phyloP scores from a whole-genome alignment of 2,113 vertebrate genomes.

The Esox niger region DNA sequence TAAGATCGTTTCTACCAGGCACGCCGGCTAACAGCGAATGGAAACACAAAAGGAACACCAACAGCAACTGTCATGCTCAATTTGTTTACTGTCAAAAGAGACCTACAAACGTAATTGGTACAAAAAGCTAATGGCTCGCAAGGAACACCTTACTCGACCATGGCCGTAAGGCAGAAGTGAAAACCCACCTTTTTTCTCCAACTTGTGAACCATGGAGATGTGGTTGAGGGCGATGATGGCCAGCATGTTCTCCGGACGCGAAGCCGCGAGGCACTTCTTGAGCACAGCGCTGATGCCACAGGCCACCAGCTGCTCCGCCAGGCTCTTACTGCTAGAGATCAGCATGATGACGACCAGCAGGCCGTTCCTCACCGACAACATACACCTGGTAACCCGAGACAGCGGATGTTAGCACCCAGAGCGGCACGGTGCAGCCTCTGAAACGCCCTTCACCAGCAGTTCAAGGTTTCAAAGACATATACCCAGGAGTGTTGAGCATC shows the following conservation, averaged over 20 bases:
- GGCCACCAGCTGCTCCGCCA: conserved; percentile 85
- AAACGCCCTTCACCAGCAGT: neutral
- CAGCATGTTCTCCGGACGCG: conserved; percentile 70
- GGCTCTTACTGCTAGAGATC: conserved; percentile 81
- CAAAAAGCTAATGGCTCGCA: too few relatives aligned
- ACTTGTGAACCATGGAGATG: conserved; percentile 79
- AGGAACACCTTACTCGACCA: too few relatives aligned
- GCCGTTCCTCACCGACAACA: conserved; percentile 79
- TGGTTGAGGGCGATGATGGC: conserved; percentile 79
- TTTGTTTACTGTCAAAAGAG: neutral
- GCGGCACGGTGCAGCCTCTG: neutral
- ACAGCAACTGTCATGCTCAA: neutral
- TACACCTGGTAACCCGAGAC: conserved; percentile 69
- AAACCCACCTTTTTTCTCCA: conserved; percentile 67
- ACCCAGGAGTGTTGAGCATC: conserved; percentile 83
- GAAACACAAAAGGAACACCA: too few relatives aligned
- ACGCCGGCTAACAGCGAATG: too few relatives aligned
- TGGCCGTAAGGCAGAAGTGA: neutral
- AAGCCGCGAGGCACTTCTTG: conserved; percentile 66
- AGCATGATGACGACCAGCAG: conserved; percentile 86
- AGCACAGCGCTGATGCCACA: conserved; percentile 73
- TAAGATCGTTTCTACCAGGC: too few relatives aligned
- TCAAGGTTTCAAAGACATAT: conserved; percentile 26
- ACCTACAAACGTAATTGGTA: too few relatives aligned
- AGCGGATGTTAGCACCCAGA: neutral